These are phyloP conservation scores for Oryzias sinensis DNA, from an alignment of 2,797 vertebrate species.

Conservation along the genomic window DNA sequence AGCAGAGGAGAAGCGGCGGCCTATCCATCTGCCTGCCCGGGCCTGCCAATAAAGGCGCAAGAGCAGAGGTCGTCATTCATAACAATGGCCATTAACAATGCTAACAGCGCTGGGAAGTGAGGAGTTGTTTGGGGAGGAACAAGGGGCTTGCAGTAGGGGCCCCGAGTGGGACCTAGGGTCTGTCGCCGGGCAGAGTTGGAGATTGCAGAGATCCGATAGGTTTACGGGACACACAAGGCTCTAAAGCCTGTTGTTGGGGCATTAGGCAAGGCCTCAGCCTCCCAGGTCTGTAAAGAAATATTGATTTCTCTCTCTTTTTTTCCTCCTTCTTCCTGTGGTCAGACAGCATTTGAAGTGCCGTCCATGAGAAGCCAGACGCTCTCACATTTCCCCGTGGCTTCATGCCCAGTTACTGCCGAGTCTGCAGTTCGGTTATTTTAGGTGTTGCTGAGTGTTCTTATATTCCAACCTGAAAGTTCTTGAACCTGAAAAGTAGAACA, in stretches of 20 bases:
- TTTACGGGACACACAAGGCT: conserved; percentile 56
- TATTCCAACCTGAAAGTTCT: background rate
- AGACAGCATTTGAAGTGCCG: conserved; percentile 67
- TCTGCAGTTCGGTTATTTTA: conserved; percentile 30
- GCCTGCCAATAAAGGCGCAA: conserved; percentile 71
- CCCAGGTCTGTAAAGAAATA: conserved; percentile 68
- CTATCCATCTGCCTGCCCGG: conserved; percentile 81
- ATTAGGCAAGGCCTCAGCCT: conserved; percentile 67
- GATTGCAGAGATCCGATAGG: conserved; percentile 75
- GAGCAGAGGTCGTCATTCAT: conserved; percentile 83
- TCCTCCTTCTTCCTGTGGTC: conserved; percentile 57
- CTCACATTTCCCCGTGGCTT: conserved; percentile 47
- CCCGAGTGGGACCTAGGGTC: conserved; percentile 54
- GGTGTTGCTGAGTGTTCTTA: conserved; percentile 8
- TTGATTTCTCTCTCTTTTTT: conserved; percentile 67
- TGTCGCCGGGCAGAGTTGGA: conserved; percentile 79
- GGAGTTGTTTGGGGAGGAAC: conserved; percentile 52
- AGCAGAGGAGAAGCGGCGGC: conserved; percentile 74
- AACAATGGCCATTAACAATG: conserved; percentile 84
- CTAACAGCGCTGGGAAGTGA: conserved; percentile 70
- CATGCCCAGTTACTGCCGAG: conserved; percentile 42
- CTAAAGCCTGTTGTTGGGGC: conserved; percentile 66
- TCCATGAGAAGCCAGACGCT: conserved; percentile 49
- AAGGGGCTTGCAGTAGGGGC: conserved; percentile 46
- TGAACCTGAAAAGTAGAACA: background rate